These are phyloP conservation scores for Malurus splendens DNA, from an alignment of 2,797 vertebrate genomes.

Conservation along the genomic window DNA sequence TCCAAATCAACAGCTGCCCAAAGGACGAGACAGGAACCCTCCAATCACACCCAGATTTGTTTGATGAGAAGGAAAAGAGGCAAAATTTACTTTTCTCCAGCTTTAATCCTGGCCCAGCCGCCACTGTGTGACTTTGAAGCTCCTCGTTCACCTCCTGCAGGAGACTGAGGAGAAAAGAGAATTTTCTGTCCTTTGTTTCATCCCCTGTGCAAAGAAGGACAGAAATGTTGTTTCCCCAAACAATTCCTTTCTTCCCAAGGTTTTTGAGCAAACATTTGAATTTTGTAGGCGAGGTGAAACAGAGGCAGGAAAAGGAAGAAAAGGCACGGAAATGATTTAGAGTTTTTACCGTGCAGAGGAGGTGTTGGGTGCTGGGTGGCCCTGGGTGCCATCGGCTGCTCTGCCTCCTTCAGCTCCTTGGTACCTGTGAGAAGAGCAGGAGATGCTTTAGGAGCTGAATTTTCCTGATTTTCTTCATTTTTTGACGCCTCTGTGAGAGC, in stretches of 20 bases:
- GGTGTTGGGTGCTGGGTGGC: background rate
- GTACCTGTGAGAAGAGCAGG: background rate
- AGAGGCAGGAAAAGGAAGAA: background rate
- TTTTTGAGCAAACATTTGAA: rapidly evolving
- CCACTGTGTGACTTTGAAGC: conserved; percentile 55
- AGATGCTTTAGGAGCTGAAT: background rate
- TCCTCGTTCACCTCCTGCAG: conserved; percentile 67
- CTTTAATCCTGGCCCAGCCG: conserved; percentile 39
- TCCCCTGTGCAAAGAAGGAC: background rate
- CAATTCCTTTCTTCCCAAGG: rapidly evolving
- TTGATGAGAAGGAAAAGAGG: too few species aligned
- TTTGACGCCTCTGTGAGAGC: background rate
- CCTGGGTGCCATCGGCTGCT: conserved; percentile 9
- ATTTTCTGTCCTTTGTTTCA: background rate
- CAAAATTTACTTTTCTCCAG: background rate
- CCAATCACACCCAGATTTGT: rapidly evolving
- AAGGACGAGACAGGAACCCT: background rate
- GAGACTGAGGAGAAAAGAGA: conserved; percentile 72
- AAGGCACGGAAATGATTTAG: background rate
- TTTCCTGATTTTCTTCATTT: background rate
- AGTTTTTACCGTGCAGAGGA: background rate
- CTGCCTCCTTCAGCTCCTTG: conserved; percentile 39
- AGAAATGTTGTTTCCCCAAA: background rate
- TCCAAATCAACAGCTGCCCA: background rate
- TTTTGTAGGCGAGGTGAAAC: rapidly evolving